Evolutionary conservation across 2,888 invertebrate genomes (phyloP), one percentile per base, ranked within the genome.

Genomic region (Amiota communis): DNA sequence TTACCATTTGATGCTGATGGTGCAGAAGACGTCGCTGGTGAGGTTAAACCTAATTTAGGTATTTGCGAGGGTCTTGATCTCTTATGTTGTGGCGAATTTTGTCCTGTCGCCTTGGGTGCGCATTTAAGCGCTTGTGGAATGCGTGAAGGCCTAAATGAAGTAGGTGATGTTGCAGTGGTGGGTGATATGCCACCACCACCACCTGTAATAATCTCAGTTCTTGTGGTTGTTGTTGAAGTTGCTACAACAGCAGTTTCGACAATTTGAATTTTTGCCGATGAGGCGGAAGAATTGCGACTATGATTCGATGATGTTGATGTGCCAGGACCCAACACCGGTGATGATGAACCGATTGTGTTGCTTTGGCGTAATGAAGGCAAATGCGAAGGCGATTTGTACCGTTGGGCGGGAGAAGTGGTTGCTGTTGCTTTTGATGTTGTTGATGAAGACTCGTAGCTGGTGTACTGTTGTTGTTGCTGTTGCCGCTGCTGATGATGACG

Each of bases 121-220:
- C 87, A 85, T 78, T 89, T 89, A 67, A 89, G 82, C 63, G 90
- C 89, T 76, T 89, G 92, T 91, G 88, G 93, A 92, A 90, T 93
- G 92, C 89, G 91, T 90, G 87, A 91, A 85, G 83, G 91, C 82
- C 87, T 90, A 87, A 87, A 90, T 88, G 67, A 68, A 10, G 85
- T 89, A 75, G 87, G 89, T 82, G 87, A 88, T 77, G 89, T 85
- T 48, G 87, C 72, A 17, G 67, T 53, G 20, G 76, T 79, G 75
- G 82, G 84, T 74, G 81, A 78, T 70, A 77, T 73, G 23, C 76
- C 79, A 49, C 36, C 36, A 36, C 73, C 76, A 17, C 65, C 65
- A 20, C 72, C 70, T 10, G 70, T 63, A 9, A 74, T 69, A 13
- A 59, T 71, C 56, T 75, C 68, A 64, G 81, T 86, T 63, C 84